These are phyloP conservation scores for Pogonognathellus flavescens DNA, from an alignment of 1,140 invertebrate species.

Conservation along the genomic window DNA sequence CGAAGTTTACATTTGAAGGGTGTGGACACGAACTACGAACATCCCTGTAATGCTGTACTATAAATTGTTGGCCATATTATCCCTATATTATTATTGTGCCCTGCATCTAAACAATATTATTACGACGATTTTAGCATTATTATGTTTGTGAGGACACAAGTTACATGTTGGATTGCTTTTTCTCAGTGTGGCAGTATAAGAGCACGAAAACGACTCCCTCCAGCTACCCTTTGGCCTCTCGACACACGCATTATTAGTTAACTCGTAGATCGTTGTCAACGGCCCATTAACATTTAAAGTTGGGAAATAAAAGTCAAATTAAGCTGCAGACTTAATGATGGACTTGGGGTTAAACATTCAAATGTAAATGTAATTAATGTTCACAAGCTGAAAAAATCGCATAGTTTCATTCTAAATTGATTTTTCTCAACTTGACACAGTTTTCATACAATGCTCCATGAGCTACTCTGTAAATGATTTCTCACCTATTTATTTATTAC, in stretches of 20 bases:
- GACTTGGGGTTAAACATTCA: neutral
- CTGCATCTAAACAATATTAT: too few species aligned
- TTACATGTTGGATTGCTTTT: too few species aligned
- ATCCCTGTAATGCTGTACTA: too few species aligned
- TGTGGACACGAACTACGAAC: too few species aligned
- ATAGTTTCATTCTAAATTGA: neutral
- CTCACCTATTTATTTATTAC: too few species aligned
- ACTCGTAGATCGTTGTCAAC: neutral
- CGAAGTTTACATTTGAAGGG: too few species aligned
- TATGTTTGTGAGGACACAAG: too few species aligned
- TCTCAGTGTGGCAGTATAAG: too few species aligned
- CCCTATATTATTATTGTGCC: too few species aligned
- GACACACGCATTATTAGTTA: neutral
- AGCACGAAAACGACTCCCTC: too few species aligned
- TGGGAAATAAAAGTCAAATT: constrained; percentile 1
- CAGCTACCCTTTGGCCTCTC: neutral
- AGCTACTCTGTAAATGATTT: constrained; percentile 9
- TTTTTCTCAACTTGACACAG: constrained; percentile 34
- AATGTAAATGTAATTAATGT: neutral
- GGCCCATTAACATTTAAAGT: constrained; percentile 7
- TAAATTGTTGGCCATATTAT: too few species aligned
- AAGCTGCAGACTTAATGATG: neutral
- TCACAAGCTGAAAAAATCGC: constrained; percentile 5
- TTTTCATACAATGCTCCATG: constrained; percentile 25
- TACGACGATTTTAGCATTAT: too few species aligned